phyloP scores from a whole-genome alignment of 2,888 invertebrate genomes.

The Halictus quadricinctus region DNA sequence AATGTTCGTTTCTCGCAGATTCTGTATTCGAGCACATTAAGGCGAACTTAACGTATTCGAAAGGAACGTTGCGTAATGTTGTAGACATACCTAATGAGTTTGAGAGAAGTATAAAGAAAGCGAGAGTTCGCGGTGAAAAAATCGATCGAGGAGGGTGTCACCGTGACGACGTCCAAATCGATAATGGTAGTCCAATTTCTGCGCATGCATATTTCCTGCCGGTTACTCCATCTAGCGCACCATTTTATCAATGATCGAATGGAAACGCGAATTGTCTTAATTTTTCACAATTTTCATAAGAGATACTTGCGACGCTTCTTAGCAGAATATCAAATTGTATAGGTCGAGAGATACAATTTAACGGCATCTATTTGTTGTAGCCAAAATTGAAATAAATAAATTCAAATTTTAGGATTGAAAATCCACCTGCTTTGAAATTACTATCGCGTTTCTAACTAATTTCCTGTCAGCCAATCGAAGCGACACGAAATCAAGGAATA shows the following conservation, averaged over 20 bases:
- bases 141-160: slow-evolving; percentile 39
- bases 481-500: background rate
- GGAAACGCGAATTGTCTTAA: background rate
- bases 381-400: background rate
- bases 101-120: background rate
- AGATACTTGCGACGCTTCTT: background rate
- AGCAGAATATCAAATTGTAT: background rate
- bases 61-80: background rate
- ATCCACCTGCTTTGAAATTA: background rate
- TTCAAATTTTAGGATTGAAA: background rate
- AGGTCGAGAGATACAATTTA: background rate
- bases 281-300: background rate
- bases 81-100: no score
- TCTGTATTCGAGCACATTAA: background rate
- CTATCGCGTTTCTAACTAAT: background rate
- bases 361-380: background rate
- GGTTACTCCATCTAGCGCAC: slow-evolving; percentile 23
- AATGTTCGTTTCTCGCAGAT: background rate
- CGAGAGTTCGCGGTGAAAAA: slow-evolving; percentile 24
- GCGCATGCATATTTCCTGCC: slow-evolving; percentile 36
- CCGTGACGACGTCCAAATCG: slow-evolving; percentile 40
- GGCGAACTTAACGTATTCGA: background rate
- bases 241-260: slow-evolving; percentile 32
- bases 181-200: slow-evolving; percentile 34
- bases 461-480: background rate